These are phyloP conservation scores for Hylia prasina DNA, from an alignment of 2,113 vertebrate genomes.

Conservation along the genomic window DNA sequence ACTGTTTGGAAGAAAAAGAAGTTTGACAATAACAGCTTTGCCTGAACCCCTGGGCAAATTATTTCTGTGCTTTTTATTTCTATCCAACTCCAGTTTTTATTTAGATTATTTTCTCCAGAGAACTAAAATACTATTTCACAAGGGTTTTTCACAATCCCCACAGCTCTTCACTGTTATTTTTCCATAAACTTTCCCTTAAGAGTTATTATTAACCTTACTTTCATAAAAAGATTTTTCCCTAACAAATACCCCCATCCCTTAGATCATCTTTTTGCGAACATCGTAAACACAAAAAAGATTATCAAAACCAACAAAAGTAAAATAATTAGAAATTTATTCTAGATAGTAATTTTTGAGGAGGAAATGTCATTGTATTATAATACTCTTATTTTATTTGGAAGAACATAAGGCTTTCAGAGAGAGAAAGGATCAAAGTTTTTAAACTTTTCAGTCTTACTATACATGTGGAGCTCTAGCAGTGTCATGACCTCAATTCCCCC, in stretches of 20 bases:
- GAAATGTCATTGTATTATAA: not conserved
- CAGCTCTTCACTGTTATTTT: not conserved
- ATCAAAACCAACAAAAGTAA: not conserved
- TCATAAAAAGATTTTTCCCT: not conserved
- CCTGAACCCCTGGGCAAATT: not conserved
- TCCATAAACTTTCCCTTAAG: not conserved
- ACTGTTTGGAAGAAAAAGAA: not conserved
- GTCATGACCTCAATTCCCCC: not conserved
- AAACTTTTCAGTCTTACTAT: not conserved
- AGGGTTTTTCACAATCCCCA: not conserved
- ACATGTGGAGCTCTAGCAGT: not conserved
- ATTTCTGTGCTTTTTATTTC: not conserved
- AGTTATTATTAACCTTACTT: not conserved
- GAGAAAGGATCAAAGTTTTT: not conserved
- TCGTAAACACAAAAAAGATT: not conserved
- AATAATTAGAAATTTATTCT: not conserved
- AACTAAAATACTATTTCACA: not conserved
- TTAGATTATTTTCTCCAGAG: not conserved
- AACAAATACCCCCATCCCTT: not conserved
- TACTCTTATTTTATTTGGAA: not conserved
- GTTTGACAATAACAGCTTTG: not conserved
- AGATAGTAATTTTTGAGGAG: not conserved
- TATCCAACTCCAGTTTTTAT: not conserved
- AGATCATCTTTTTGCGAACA: not conserved
- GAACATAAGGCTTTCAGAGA: not conserved